Evolutionary conservation across 2,797 vertebrate species (phyloP).

Genomic region (Micropoecilia bifurca): DNA sequence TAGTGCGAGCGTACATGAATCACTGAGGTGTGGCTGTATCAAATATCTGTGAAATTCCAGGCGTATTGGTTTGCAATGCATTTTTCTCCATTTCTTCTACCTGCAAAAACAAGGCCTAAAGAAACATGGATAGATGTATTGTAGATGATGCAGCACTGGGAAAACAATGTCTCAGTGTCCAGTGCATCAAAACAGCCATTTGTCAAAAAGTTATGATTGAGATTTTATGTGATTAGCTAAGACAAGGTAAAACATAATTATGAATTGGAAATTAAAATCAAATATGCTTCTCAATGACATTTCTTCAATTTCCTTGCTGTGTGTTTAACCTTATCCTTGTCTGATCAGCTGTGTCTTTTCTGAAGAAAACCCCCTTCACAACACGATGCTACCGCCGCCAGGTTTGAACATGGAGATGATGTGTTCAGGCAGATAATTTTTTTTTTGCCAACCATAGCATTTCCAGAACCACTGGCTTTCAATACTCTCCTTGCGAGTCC

Average conservation of each 20-base stretch:
- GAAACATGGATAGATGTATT: background rate
- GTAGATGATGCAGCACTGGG: background rate
- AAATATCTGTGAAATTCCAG: background rate
- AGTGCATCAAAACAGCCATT: background rate
- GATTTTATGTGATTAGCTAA: background rate
- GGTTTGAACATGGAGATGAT: background rate
- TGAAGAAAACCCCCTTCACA: background rate
- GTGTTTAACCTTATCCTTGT: background rate
- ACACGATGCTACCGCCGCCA: background rate
- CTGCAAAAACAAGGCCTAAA: slow-evolving; percentile 5
- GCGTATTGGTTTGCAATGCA: background rate
- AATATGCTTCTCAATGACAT: background rate
- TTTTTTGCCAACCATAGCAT: background rate
- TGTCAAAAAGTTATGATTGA: background rate
- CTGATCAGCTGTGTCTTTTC: background rate
- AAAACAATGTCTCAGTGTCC: background rate
- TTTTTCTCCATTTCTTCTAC: background rate
- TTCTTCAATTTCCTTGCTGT: background rate
- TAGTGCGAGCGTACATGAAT: background rate
- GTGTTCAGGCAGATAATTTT: background rate
- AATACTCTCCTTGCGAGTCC: background rate
- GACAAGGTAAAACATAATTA: background rate
- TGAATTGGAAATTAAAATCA: background rate
- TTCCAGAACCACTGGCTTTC: background rate
- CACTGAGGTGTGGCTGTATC: background rate